Evolutionary conservation across 2,888 invertebrate species (phyloP), one percentile per base, ranked within the genome.

Genomic region (Athetis lepigone): DNA sequence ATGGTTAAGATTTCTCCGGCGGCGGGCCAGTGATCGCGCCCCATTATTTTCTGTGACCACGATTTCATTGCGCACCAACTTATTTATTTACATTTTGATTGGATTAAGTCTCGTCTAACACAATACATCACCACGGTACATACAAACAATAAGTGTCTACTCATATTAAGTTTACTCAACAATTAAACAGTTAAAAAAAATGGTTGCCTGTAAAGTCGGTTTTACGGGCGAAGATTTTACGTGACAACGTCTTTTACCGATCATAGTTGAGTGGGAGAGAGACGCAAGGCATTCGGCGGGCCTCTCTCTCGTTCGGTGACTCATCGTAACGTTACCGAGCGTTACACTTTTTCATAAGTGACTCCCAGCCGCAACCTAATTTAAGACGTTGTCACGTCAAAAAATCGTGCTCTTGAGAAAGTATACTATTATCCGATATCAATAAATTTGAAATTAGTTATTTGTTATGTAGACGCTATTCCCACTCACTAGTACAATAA

Each of bases 21-120:
- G 75, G 72, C 77, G 63, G 70, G 66, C 75, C 71, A 65, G 73
- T 79, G 77, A 74, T 79, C 78, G 79, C 82, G 75, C 82, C 80
- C 83, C 81, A 87, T 86, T 86, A 86, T 86, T 65, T 84, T 84
- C 83, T 85, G 80, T 77, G 79, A 83, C 81, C 81, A 85, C 85
- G 84, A 83, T 87, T 88, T 86, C 86, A 88, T 88, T 87, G 82
- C 83, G 82, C 82, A 81, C 80, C 54, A 55, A 50, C 49, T 90
- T 55, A 33, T 73, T 71, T 76, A 88, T 88, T 90, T 86, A 83
- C 87, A 87, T 90, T 88, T 89, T 88, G 87, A 90, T 89, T 89
- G 83, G 82, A 84, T 85, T 82, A 85, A 82, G 13, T 42, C 39
- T 52, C 25, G 11, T 21, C n/a, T 37, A 70, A 45, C 18, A 42